Evolutionary conservation across 2,797 vertebrate species (phyloP), one percentile per base, ranked within the genome.

Genomic region (Oceanodroma leucorhoa): DNA sequence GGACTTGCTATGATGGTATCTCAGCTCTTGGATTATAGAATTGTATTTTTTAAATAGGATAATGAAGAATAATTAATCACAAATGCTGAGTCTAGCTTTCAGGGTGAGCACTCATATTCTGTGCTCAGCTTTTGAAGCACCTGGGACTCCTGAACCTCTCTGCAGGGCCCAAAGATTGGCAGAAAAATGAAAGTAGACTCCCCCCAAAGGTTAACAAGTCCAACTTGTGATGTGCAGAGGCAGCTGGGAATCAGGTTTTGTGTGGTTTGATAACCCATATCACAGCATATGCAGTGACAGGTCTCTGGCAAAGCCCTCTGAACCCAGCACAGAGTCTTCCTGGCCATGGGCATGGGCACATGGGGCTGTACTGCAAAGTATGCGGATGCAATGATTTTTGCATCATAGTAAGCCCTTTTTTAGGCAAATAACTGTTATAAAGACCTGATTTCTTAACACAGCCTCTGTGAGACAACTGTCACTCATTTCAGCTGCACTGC

Each of bases 261-360:
- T 54, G 72, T 10, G 22, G 26, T 76, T n/a, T 72, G 53, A 13
- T 40, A 22, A 11, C 11, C 9, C 20, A 16, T 18, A 6, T 38
- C 14, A 20, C 73, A 64, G 40, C 43, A 46, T 1, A 58, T 0
- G 0, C 70, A 19, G 57, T 30, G 64, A 43, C 24, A 13, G n/a
- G 21, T 29, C 15, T 29, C 55, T 41, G 67, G 29, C 34, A 50
- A 65, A 43, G 1, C 21, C 48, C 20, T 80, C 71, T 46, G 53
- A 38, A 55, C 11, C 8, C 58, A 55, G 61, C 16, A 36, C 5
- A 21, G 38, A 84, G 54, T 14, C 89, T 17, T 71, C 24, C 69
- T 50, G 48, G 38, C 13, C 20, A 3, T 10, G 50, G 26, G 7
- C 57, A 24, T 0, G 4, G 67, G 4, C 58, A 64, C 24, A 3